Base-by-base conservation (phyloP, 2,113 vertebrate species). In the Corvus hawaiiensis region DNA sequence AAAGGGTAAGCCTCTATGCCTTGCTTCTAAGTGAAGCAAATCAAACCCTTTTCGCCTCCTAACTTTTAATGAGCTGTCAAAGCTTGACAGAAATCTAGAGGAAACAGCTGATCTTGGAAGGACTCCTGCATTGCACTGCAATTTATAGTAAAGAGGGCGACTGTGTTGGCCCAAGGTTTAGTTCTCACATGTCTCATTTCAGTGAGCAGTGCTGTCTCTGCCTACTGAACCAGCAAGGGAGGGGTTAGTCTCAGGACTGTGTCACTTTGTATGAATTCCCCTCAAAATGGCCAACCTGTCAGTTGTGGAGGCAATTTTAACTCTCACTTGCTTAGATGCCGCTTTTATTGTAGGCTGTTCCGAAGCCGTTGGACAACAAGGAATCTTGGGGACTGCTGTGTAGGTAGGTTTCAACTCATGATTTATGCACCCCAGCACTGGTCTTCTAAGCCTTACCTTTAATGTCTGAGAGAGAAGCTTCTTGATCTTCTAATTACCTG, bases 1-100 rank as follows among this genome's bases (percentile, higher is more conserved):
- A 72, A 90, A 89, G 56, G 19, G 9, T 87, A 58, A 90, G 64
- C 58, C 16, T 52, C 52, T 71, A 39, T 48, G 24, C 46, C 93
- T 90, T 69, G 22, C 55, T 91, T 91, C 19, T 52, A 84, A 74
- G 68, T 23, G 49, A 91, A 94, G 62, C 23, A 72, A 91, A 89
- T 75, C 6, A 43, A 64, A 30, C n/a, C 7, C 75, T 55, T 86
- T 66, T 43, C 5, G 6, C 14, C 35, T 83, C 37, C 8, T 48
- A 84, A 77, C 68, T 92, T 80, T 48, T 71, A 92, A 91, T 68
- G 82, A 93, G 59, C 63, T 90, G 51, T 91, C 59, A 94, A 91
- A 64, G 16, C 24, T 64, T 74, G 32, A 80, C 22, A 61, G 64
- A 94, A 93, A 37, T 32, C 7, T 43, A 74, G 52, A 90, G 54